Evolutionary conservation across 2,888 invertebrate species (phyloP).

Genomic region (Xestoiulus laeticollis): DNA sequence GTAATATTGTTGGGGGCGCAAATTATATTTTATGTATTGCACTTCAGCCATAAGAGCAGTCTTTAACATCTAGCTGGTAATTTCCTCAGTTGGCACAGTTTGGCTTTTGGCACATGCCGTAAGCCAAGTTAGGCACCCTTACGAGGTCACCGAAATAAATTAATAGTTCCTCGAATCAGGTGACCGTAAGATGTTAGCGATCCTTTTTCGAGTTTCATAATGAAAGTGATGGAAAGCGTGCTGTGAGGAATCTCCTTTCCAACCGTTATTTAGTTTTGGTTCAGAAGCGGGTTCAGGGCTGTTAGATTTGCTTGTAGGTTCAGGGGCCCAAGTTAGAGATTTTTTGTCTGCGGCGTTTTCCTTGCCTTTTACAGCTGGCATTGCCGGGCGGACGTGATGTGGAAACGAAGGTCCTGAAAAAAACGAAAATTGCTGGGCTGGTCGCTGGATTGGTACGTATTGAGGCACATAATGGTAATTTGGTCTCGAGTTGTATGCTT

Average conservation of each 20-base stretch:
- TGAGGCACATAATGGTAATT: slow-evolving; percentile 13
- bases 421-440: background rate
- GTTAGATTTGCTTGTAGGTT: background rate
- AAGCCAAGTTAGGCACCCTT: background rate
- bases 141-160: background rate
- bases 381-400: background rate
- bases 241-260: slow-evolving; percentile 58
- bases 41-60: no score
- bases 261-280: background rate
- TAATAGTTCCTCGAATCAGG: background rate
- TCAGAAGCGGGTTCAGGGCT: background rate
- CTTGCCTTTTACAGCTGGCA: background rate
- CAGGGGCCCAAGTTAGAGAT: background rate
- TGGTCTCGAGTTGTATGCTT: background rate
- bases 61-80: no score
- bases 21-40: no score
- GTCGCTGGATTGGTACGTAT: background rate
- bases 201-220: slow-evolving; percentile 54
- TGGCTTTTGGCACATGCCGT: background rate
- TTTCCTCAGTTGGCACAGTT: background rate
- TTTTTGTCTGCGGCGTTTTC: background rate
- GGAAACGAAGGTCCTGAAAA: background rate
- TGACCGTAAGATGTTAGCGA: background rate
- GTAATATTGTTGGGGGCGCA: no score
- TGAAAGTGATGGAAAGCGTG: slow-evolving; percentile 59